A percentile compares a stretch with the other conserved stretches of the same genome.
These are phyloP conservation scores for Fragum sueziense DNA, from an alignment of 2,888 invertebrate genomes.

Conservation along the genomic window DNA sequence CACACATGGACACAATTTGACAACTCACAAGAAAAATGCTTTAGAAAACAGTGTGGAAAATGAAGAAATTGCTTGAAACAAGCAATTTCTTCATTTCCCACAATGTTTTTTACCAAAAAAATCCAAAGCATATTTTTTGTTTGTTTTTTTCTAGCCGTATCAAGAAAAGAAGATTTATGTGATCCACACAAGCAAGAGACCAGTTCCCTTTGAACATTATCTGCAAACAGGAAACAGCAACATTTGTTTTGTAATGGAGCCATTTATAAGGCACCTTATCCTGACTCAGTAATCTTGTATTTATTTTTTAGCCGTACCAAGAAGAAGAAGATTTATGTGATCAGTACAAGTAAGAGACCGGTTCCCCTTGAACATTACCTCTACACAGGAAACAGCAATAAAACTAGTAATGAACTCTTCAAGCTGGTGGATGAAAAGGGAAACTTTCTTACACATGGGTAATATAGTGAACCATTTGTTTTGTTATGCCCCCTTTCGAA, in stretches of 20 bases:
- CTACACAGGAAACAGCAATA: conserved; percentile 86
- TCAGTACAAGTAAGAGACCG: conserved; percentile 95
- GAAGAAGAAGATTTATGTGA: conserved; percentile 93
- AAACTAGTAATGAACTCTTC: conserved; percentile 84
- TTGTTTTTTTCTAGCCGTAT: conserved; percentile 81
- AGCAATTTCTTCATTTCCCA: not conserved
- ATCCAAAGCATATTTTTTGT: no score
- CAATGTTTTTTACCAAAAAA: no score
- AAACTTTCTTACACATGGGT: conserved; percentile 87
- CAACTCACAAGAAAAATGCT: not conserved
- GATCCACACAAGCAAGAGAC: conserved; percentile 95
- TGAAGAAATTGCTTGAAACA: no score
- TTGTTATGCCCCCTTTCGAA: no score
- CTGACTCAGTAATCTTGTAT: not conserved
- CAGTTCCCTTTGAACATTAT: conserved; percentile 97
- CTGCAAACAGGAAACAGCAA: conserved; percentile 88
- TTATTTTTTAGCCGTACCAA: conserved; percentile 82
- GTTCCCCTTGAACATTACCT: conserved; percentile 97
- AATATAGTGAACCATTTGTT: no score
- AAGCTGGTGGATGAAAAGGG: conserved; percentile 91
- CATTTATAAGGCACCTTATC: no score
- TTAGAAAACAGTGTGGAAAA: no score
- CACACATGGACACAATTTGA: not conserved
- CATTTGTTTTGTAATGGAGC: no score
- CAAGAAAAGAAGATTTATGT: conserved; percentile 93